These are phyloP conservation scores for Philonicus albiceps DNA, from an alignment of 2,888 invertebrate species.

Conservation along the genomic window DNA sequence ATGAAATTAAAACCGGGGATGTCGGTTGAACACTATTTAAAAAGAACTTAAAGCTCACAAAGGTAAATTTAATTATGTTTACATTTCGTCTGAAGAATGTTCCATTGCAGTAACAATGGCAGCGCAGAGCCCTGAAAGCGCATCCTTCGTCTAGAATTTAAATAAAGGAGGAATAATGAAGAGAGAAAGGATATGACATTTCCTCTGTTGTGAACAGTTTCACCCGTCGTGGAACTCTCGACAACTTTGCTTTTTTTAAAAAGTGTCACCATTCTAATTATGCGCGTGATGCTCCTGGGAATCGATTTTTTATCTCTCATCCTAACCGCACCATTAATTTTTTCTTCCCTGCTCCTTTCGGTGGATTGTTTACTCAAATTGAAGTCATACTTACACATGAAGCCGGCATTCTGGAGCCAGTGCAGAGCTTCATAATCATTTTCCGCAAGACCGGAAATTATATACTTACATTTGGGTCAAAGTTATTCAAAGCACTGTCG, in stretches of 20 bases:
- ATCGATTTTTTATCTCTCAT: background rate
- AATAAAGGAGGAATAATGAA: background rate
- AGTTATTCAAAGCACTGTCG: background rate
- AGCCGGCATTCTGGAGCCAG: background rate
- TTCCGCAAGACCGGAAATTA: background rate
- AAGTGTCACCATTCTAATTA: background rate
- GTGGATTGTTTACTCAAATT: background rate
- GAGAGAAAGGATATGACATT: constrained; percentile 18
- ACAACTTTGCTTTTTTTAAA: background rate
- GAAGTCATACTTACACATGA: background rate
- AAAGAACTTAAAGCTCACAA: background rate
- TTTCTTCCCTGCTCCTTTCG: background rate
- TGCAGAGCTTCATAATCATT: background rate
- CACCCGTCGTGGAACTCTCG: background rate
- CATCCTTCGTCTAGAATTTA: background rate
- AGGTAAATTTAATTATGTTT: constrained; percentile 10
- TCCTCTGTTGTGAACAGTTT: background rate
- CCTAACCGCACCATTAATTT: background rate
- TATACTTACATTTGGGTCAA: background rate
- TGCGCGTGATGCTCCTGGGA: background rate
- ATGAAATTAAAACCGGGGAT: background rate
- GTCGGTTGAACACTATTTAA: background rate
- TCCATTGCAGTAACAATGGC: background rate
- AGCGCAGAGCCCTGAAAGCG: background rate
- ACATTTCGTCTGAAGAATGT: background rate